Base-by-base conservation (phyloP, 2,888 invertebrate species). In the Parnassius smintheus region DNA sequence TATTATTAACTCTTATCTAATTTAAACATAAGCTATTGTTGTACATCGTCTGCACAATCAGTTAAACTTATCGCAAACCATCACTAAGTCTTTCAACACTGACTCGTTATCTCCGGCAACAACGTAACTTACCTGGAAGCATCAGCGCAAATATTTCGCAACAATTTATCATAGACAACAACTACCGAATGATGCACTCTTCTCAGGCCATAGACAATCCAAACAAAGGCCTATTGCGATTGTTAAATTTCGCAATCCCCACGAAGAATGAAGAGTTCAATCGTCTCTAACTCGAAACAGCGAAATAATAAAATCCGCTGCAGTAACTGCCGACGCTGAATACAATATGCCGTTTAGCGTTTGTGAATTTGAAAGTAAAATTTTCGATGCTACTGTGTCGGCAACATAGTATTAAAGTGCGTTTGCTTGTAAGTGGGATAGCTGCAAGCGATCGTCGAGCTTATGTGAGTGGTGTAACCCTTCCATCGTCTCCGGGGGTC, bases 261-360 rank as follows among this genome's bases (percentile, higher is more conserved):
- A 49, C 67, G 56, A 65, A 69, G 72, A 77, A 83, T 80, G 81
- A 78, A 78, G 75, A 78, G 77, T 84, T 81, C 83, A 80, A 78
- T 54, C 62, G 58, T 48, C 53, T 4, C 54, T 55, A 59, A 55
- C 56, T 49, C 50, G 35, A 72, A 41, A 41, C 44, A 41, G 70
- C 81, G 74, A 78, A 81, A 84, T 82, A 84, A 86, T 85, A 86
- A 82, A 86, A 80, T 74, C 69, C 73, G 69, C 75, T 71, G 71
- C 73, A 76, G 76, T 72, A 75, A 74, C 75, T 69, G 62, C 66
- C 57, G 68, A 70, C 55, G 53, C 18, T 75, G 79, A 85, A 85
- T 77, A 89, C 91, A 90, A 91, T 90, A 82, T 83, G 83, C 88
- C 83, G 86, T 91, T 89, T 83, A 80, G 79, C 82, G 81, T 84